phyloP scores from a whole-genome alignment of 2,888 invertebrate genomes.

The Colostygia pectinataria region DNA sequence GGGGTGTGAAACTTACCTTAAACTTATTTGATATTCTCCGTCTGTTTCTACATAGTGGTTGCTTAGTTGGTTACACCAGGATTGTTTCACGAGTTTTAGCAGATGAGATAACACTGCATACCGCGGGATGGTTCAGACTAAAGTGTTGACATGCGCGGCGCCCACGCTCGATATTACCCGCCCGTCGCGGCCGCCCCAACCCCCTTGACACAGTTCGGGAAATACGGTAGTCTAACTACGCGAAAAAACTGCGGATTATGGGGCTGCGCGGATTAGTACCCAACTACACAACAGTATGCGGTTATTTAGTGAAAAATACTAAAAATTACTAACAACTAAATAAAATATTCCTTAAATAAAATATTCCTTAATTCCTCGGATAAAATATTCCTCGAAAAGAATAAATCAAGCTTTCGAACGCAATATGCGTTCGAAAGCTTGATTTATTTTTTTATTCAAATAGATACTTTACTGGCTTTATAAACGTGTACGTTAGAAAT shows the following conservation, averaged over 20 bases:
- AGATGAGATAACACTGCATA: slow-evolving; percentile 54
- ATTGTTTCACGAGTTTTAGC: slow-evolving; percentile 40
- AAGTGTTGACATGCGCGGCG: slow-evolving; percentile 60
- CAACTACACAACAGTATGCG: too few species aligned
- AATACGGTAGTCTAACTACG: slow-evolving; percentile 12
- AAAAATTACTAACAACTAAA: too few species aligned
- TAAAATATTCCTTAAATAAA: too few species aligned
- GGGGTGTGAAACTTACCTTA: slow-evolving; percentile 50
- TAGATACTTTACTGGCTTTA: too few species aligned
- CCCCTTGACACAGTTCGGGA: slow-evolving; percentile 27
- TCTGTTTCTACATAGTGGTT: slow-evolving; percentile 52
- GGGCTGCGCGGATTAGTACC: neutral
- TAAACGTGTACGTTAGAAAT: too few species aligned
- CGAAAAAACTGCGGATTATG: neutral
- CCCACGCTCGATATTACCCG: slow-evolving; percentile 74
- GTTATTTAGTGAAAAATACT: too few species aligned
- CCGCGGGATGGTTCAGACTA: slow-evolving; percentile 51
- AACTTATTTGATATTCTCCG: slow-evolving; percentile 41
- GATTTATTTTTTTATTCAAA: too few species aligned
- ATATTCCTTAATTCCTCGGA: too few species aligned
- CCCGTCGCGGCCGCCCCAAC: slow-evolving; percentile 27
- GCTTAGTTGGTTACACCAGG: slow-evolving; percentile 7
- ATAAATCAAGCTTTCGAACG: too few species aligned
- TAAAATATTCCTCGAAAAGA: too few species aligned
- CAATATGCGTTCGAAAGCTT: too few species aligned